phyloP scores from a whole-genome alignment of 2,888 invertebrate genomes.

The Peribatodes rhomboidaria region DNA sequence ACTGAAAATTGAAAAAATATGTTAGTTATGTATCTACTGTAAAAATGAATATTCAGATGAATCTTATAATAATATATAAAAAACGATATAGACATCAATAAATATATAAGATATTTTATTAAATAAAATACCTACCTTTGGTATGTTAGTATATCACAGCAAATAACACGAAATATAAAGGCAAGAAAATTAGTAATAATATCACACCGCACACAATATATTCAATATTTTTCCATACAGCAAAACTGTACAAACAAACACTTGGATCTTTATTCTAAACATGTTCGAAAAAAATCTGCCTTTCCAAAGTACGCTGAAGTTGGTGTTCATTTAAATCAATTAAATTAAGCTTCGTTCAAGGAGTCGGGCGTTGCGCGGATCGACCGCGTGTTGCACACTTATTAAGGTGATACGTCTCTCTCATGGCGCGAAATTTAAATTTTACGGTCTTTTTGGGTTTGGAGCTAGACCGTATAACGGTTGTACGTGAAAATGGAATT shows the following conservation, averaged over 20 bases:
- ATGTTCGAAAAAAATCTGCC: background rate
- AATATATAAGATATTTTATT: conserved; percentile 14
- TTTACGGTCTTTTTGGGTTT: too few relatives aligned
- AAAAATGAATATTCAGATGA: background rate
- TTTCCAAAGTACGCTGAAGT: too few relatives aligned
- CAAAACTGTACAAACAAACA: conserved; percentile 35
- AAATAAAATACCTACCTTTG: conserved; percentile 29
- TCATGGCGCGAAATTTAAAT: too few relatives aligned
- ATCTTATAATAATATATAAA: background rate
- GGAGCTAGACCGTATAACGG: too few relatives aligned
- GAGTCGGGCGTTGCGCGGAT: too few relatives aligned
- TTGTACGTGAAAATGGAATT: too few relatives aligned
- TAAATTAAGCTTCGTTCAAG: too few relatives aligned
- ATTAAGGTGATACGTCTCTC: too few relatives aligned
- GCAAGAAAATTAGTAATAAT: conserved; percentile 35
- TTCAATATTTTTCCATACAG: conserved; percentile 20
- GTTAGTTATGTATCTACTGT: conserved; percentile 30
- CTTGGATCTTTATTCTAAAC: background rate
- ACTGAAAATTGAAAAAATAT: conserved; percentile 73
- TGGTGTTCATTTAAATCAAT: too few relatives aligned
- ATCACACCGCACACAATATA: conserved; percentile 36
- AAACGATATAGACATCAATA: background rate
- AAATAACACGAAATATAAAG: conserved; percentile 35
- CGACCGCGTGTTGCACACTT: too few relatives aligned
- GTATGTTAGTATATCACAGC: conserved; percentile 37